These are phyloP conservation scores for Cynodonichthys magdalenae DNA, from an alignment of 2,797 vertebrate species.

Conservation along the genomic window DNA sequence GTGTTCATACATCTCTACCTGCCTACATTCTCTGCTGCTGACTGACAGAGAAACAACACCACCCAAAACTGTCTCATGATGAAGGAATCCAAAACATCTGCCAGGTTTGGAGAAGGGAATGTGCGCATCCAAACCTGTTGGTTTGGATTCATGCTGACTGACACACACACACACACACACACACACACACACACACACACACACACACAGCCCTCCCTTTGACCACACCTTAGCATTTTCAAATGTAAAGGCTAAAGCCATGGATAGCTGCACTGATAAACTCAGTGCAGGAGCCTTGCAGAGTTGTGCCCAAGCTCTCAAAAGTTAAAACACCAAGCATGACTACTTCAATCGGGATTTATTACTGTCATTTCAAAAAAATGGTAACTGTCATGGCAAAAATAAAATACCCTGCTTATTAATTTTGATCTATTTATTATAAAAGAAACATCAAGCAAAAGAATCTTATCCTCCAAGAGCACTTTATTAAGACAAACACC, in stretches of 20 bases:
- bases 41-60: slow-evolving; percentile 22
- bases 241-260: slow-evolving; percentile 5
- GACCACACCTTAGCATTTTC: slow-evolving; percentile 50
- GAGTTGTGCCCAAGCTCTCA: background rate
- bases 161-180: slow-evolving; percentile 18
- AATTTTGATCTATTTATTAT: no score
- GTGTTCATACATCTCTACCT: background rate
- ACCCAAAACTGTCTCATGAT: slow-evolving; percentile 40
- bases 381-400: no score
- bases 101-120: slow-evolving; percentile 47
- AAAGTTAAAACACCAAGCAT: background rate
- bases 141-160: slow-evolving; percentile 64
- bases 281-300: background rate
- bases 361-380: background rate
- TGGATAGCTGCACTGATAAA: background rate
- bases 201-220: background rate
- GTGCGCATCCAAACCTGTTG: slow-evolving; percentile 69
- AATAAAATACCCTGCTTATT: no score
- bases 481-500: no score
- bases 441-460: no score
- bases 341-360: background rate
- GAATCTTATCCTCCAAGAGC: no score
- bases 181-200: slow-evolving; percentile 17
- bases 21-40: slow-evolving; percentile 8
- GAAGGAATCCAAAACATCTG: slow-evolving; percentile 67